Percentiles rank a stretch among this genome's conserved stretches.
Conservation (phyloP, 2,797 vertebrate species). For the Schizopygopsis pylzovi region DNA sequence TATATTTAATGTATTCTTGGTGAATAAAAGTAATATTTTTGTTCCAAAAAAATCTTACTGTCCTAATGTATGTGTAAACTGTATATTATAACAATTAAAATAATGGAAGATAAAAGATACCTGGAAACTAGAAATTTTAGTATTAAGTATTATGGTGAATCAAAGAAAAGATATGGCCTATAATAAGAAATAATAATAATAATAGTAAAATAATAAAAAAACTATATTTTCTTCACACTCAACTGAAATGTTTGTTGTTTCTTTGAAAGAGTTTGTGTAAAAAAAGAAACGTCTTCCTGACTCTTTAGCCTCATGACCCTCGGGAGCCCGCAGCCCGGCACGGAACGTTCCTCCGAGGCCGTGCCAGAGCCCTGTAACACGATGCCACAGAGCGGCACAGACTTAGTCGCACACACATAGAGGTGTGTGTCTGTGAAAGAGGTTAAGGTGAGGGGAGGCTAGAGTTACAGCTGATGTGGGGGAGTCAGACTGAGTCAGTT, state of each 20-base stretch:
- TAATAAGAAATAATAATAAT: background rate
- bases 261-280: slow-evolving; percentile 37
- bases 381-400: slow-evolving; percentile 31
- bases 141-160: background rate
- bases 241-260: background rate
- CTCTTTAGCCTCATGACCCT: slow-evolving; percentile 55
- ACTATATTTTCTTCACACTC: background rate
- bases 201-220: background rate
- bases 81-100: background rate
- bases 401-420: slow-evolving; percentile 11
- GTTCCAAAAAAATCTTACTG: background rate
- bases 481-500: slow-evolving; percentile 42
- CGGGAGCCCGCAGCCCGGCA: slow-evolving; percentile 25
- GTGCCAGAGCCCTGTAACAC: slow-evolving; percentile 41
- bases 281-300: slow-evolving; percentile 18
- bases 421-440: slow-evolving; percentile 53
- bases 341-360: slow-evolving; percentile 40
- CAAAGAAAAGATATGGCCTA: background rate
- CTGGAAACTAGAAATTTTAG: background rate
- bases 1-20: background rate
- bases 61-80: background rate
- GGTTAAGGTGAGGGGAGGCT: slow-evolving; percentile 47
- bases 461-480: slow-evolving; percentile 49
- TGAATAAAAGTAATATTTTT: background rate
- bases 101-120: background rate